phyloP scores from a whole-genome alignment of 2,888 invertebrate genomes.

The Trachelus tabidus region DNA sequence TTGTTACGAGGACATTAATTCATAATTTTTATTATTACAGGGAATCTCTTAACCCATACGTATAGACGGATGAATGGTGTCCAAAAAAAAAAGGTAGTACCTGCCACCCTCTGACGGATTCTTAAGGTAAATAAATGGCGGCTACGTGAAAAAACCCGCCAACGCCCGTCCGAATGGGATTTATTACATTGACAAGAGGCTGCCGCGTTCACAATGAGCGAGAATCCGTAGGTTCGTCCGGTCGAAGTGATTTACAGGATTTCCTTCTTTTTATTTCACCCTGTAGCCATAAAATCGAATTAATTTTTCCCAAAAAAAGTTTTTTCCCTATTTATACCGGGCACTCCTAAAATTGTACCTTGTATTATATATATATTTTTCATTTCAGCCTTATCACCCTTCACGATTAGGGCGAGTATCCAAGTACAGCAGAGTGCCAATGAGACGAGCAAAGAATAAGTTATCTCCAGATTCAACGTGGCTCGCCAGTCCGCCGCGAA shows the following conservation, averaged over 20 bases:
- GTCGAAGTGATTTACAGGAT: conserved; percentile 38
- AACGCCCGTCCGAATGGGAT: conserved; percentile 43
- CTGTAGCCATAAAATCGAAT: conserved; percentile 46
- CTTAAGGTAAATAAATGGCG: too few relatives aligned
- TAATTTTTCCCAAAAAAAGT: conserved; percentile 33
- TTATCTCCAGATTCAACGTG: conserved; percentile 34
- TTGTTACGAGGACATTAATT: too few relatives aligned
- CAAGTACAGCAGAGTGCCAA: too few relatives aligned
- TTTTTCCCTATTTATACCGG: neutral
- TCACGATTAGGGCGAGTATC: too few relatives aligned
- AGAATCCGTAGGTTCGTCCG: conserved; percentile 22
- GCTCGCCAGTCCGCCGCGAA: conserved; percentile 13
- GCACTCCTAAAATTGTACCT: too few relatives aligned
- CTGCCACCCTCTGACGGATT: too few relatives aligned
- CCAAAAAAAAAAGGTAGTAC: too few relatives aligned
- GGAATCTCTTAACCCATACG: too few relatives aligned
- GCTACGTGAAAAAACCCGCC: conserved; percentile 27
- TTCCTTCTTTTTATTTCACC: conserved; percentile 28
- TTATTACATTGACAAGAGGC: conserved; percentile 44
- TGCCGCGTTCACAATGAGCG: conserved; percentile 29
- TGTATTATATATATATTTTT: too few relatives aligned
- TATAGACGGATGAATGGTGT: too few relatives aligned
- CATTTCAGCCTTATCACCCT: too few relatives aligned
- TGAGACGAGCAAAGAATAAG: conserved; percentile 37
- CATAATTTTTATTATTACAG: too few relatives aligned